phyloP scores from a whole-genome alignment of 1,140 invertebrate genomes.

The Zaprionus inermis region DNA sequence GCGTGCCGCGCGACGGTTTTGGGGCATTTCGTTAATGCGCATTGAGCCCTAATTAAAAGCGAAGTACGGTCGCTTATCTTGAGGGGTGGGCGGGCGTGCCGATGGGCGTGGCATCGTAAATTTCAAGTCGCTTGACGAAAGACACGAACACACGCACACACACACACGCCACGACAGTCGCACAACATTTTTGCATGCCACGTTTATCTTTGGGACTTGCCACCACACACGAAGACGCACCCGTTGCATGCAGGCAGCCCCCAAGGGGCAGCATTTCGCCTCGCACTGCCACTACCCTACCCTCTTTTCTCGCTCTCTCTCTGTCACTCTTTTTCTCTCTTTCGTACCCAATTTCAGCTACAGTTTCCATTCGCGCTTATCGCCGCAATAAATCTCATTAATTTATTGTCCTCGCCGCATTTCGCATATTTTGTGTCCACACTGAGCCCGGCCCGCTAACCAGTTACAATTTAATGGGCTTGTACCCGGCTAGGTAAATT shows the following conservation, averaged over 20 bases:
- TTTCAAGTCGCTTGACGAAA: conserved; percentile 48
- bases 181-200: conserved; percentile 70
- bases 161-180: conserved; percentile 1
- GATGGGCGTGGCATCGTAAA: conserved; percentile 56
- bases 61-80: conserved; percentile 62
- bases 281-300: neutral
- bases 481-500: conserved; percentile 27
- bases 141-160: conserved; percentile 32
- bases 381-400: conserved; percentile 83
- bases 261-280: conserved; percentile 35
- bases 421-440: conserved; percentile 67
- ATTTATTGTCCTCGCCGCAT: conserved; percentile 78
- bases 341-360: conserved; percentile 21
- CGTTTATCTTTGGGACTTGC: conserved; percentile 69
- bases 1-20: conserved; percentile 68
- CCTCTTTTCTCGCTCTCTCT: too few species aligned
- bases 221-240: conserved; percentile 63
- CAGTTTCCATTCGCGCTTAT: conserved; percentile 66
- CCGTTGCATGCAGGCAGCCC: conserved; percentile 28
- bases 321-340: neutral
- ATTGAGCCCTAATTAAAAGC: conserved; percentile 76
- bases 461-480: conserved; percentile 61
- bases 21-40: conserved; percentile 70
- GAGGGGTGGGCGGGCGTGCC: conserved; percentile 1
- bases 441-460: conserved; percentile 31